Percentiles rank a stretch among this genome's conserved stretches.
These are phyloP conservation scores for Okamejei kenojei DNA, from an alignment of 2,797 vertebrate genomes.

Conservation along the genomic window DNA sequence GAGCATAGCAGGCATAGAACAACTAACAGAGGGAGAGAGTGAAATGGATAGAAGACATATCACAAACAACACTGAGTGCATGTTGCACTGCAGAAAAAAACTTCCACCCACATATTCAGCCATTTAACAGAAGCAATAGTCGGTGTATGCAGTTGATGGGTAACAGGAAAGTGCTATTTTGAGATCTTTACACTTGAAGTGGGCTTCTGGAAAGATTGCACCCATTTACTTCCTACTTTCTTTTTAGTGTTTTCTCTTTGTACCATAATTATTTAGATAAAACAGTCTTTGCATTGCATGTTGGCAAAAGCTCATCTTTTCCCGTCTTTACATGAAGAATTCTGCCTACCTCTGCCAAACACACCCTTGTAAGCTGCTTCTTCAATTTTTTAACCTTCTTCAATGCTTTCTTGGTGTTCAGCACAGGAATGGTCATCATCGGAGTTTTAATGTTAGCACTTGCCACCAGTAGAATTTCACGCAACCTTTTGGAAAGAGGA, in stretches of 20 bases:
- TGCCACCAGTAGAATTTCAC: conserved; percentile 89
- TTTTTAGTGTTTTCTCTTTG: not conserved
- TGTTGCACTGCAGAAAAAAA: not conserved
- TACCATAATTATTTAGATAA: not conserved
- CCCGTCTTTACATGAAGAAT: not conserved
- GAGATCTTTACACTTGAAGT: not conserved
- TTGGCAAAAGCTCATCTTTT: not conserved
- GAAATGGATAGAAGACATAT: not conserved
- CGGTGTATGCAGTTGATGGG: not conserved
- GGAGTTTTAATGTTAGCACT: conserved; percentile 88
- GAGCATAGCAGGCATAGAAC: not conserved
- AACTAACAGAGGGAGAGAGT: not conserved
- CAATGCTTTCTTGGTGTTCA: conserved; percentile 69
- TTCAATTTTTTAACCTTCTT: conserved; percentile 73
- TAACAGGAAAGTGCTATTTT: not conserved
- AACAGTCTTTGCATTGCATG: not conserved
- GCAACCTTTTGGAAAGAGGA: conserved; percentile 60
- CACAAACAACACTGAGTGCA: not conserved
- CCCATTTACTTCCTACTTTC: not conserved
- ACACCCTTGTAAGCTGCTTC: conserved; percentile 76
- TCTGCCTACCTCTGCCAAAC: conserved; percentile 73
- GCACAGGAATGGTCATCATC: conserved; percentile 87
- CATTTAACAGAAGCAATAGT: not conserved
- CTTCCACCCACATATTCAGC: no score
- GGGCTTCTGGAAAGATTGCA: not conserved